Evolutionary conservation across 1,140 invertebrate genomes (phyloP).

Genomic region (Musca vetustissima): DNA sequence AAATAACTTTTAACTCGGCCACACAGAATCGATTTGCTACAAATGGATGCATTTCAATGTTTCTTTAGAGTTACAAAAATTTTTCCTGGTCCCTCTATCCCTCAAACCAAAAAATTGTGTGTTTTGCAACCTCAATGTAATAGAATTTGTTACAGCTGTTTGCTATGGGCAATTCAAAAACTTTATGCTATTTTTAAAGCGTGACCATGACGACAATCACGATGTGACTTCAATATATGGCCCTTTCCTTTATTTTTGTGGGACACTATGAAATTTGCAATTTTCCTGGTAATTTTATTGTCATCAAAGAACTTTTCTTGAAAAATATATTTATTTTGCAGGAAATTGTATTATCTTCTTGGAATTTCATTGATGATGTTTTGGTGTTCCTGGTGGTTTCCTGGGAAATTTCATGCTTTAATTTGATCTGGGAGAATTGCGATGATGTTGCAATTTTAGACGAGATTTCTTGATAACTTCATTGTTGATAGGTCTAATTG

Average conservation of each 20-base stretch:
- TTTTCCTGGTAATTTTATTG: constrained; percentile 13
- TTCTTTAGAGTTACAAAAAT: background rate
- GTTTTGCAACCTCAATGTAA: no score
- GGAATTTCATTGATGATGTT: constrained; percentile 1
- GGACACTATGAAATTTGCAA: constrained; percentile 7
- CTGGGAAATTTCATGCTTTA: constrained; percentile 14
- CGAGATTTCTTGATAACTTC: background rate
- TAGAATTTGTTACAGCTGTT: background rate
- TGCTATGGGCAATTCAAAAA: constrained; percentile 1
- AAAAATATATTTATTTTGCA: background rate
- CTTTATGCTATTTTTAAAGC: background rate
- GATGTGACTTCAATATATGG: background rate
- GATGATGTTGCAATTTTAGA: background rate
- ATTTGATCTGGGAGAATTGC: background rate
- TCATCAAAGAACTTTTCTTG: background rate
- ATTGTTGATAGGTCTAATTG: no score
- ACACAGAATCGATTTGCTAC: constrained; percentile 16
- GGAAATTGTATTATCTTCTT: background rate
- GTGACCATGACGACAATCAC: constrained; percentile 8
- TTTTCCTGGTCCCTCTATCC: no score
- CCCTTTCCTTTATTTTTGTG: background rate
- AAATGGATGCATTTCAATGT: background rate
- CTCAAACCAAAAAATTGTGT: no score
- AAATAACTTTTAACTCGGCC: background rate
- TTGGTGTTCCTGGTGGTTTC: background rate